Evolutionary conservation across 2,797 vertebrate genomes (phyloP).

Genomic region (Psittacula derbiana): DNA sequence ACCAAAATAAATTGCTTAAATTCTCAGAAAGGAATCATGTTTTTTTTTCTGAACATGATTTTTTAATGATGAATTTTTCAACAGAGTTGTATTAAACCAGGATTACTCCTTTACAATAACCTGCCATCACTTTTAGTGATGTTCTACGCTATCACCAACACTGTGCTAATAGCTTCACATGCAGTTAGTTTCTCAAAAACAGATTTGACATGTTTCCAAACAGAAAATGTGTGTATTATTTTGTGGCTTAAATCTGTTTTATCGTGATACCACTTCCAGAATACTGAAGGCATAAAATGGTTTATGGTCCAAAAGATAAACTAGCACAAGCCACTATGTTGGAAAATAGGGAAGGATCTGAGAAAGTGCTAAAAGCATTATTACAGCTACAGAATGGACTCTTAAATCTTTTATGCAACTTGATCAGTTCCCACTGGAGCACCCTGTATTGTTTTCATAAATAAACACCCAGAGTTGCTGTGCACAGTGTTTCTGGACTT

Average conservation of each 20-base stretch:
- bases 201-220: conserved; percentile 1
- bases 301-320: conserved; percentile 46
- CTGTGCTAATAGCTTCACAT: neutral
- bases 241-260: conserved; percentile 35
- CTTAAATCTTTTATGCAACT: conserved; percentile 61
- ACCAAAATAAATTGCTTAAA: neutral
- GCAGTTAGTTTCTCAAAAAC: neutral
- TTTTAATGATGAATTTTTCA: neutral
- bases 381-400: conserved; percentile 42
- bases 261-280: conserved; percentile 6
- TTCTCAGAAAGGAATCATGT: neutral
- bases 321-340: neutral
- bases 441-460: conserved; percentile 39
- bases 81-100: neutral
- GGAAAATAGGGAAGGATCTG: neutral
- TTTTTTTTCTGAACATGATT: neutral
- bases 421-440: conserved; percentile 38
- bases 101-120: neutral
- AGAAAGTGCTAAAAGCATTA: conserved; percentile 50
- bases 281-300: conserved; percentile 40
- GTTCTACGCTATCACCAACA: neutral
- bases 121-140: neutral
- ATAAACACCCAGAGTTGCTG: conserved; percentile 39
- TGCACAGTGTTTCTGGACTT: neutral
- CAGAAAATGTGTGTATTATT: neutral